Evolutionary conservation across 2,113 vertebrate genomes (phyloP), one percentile per base, ranked within the genome.

Genomic region (Gopherus flavomarginatus): DNA sequence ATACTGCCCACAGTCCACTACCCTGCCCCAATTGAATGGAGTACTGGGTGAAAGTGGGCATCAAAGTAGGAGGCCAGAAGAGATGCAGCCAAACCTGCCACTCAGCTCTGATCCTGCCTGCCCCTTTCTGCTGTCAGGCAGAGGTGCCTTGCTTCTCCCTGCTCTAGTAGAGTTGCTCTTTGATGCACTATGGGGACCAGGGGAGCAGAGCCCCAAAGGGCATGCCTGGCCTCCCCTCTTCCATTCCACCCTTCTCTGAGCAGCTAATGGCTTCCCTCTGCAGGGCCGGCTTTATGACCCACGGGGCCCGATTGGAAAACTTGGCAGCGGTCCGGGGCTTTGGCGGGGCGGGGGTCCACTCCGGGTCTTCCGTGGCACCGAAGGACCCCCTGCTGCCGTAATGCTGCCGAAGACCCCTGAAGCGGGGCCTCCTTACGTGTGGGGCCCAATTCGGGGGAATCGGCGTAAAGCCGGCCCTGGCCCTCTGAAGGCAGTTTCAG

Each of bases 21-120:
- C 72, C n/a, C 38, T 42, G 38, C 22, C 38, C 5, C 38, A 77
- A 12, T 11, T 77, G n/a, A 77, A 77, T 4, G 44, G 38, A 26
- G 38, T 44, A 44, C 19, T 77, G 72, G 8, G 65, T 44, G 81
- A 81, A 96, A 96, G 22, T 93, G 92, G 93, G 96, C 94, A 93
- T 69, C 65, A n/a, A 93, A 69, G 87, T 91, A 88, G 92, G 75
- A 77, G 12, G 75, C 81, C 38, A 27, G 38, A 42, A 42, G 38
- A 44, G 42, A 24, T 77, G 35, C 35, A 96, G 84, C 3, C 8
- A 78, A 83, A 92, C 59, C 54, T 86, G 83, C 29, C 42, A 62
- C 42, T 50, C 85, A 14, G 12, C 27, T 90, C 69, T 75, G 59
- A 35, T 5, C 81, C 7, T n/a, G 29, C 24, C 72, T 42, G 44